Base-by-base conservation (phyloP, 2,888 invertebrate genomes). In the Nebria brevicollis region DNA sequence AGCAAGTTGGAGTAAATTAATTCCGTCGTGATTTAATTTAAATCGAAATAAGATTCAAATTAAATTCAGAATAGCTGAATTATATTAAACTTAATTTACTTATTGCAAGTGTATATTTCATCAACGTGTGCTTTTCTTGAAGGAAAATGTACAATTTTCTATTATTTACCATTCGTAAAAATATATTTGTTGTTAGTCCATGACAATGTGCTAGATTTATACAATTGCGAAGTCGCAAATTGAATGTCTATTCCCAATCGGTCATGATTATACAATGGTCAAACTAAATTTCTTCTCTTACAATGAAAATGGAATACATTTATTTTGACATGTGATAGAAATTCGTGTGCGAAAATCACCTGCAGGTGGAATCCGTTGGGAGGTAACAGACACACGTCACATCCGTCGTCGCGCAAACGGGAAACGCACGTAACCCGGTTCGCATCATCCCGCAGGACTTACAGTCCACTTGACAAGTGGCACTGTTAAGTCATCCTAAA, bases 401-500 rank as follows among this genome's bases (percentile, higher is more conserved):
- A 70, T 25, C 70, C 70, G 70, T 15, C 73, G 73, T 73, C 43
- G 54, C 54, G 54, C 11, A 41, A 41, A n/a, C 15, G 73, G 43
- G 42, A 42, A 73, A 73, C 42, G 43, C 42, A 43, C 41, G 73
- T 54, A 54, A 54, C 20, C 68, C 26, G 68, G 68, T 68, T 68
- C 26, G n/a, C 73, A 73, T 73, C 15, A 73, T 73, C 73, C 73
- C 73, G 73, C 42, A 34, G 73, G 73, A 73, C 73, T 73, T 73
- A 73, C 73, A 34, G 73, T 73, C 73, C 73, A 73, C 73, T 73
- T 73, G 73, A 73, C 73, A 73, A 73, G 73, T 34, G 43, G 41
- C 73, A 73, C 42, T 73, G 73, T 73, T 73, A 73, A 73, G 73
- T 73, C 73, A 73, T 73, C 73, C 73, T 73, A 73, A 73, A 73